Evolutionary conservation across 2,113 vertebrate species (phyloP), one percentile per base, ranked within the genome.

Genomic region (Nerophis ophidion): DNA sequence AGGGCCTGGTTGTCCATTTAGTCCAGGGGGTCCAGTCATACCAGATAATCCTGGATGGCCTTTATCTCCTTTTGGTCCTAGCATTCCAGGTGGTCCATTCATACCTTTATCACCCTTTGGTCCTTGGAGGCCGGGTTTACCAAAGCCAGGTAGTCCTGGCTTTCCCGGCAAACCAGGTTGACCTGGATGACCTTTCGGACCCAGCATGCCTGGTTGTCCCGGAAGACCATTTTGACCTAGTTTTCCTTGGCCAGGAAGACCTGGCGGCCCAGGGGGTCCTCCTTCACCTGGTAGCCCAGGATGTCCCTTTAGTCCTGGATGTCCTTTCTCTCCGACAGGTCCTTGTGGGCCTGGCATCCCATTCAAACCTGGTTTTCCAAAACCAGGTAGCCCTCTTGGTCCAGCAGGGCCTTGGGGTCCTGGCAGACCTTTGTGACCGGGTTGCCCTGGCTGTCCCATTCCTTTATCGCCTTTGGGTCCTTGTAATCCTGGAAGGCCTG

Each of bases 391-490:
- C 53, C 97, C 97, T 55, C 90, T 90, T 1, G 91, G 92, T 1
- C 97, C 97, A 0, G 91, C 91, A 16, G 90, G 90, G 8, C 96
- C 97, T 0, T 91, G 90, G 46, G 86, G 75, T 7, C 97, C 97
- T 0, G 93, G 88, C 0, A 92, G 92, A 5, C 97, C 96, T 82
- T 95, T 98, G 16, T 93, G 81, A 12, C 96, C 96, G 0, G 93
- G 95, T 73, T 93, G 76, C 50, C 97, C 97, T 0, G 94, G 93
- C 55, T 90, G 88, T 8, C 97, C 94, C 0, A 94, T 83, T 0
- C 97, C 96, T 74, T 93, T 97, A 53, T 98, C 94, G 57, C 97
- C 97, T 89, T 98, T 98, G 4, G 92, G 91, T 26, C 96, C 96
- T n/a, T 87, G 91, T 47, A 96, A 88, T 17, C 96, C 97, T 0